Evolutionary conservation across 2,113 vertebrate species (phyloP), one percentile per base, ranked within the genome.

Genomic region (Pseudorectes ferrugineus): DNA sequence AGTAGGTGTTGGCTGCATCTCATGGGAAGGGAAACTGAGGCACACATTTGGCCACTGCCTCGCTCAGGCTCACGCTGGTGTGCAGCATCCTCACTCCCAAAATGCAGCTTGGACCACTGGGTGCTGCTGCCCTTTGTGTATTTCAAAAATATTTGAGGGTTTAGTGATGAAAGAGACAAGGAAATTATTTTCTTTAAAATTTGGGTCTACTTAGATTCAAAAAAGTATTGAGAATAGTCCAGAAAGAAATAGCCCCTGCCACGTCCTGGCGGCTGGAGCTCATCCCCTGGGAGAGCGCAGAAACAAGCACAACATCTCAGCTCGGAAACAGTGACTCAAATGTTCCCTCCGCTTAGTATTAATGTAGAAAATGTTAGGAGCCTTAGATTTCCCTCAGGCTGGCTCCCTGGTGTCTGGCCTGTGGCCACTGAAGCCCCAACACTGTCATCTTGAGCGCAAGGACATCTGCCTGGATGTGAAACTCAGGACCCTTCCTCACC

Each of bases 361-460:
- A 63, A 68, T 16, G 25, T 7, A 51, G 22, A 48, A 91, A 42
- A 67, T 18, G 25, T 35, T n/a, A 28, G 23, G 68, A 77, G 51
- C 36, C 46, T 70, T 73, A 66, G 28, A 35, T 91, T 89, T 58
- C 24, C 26, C 33, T 29, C 48, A n/a, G 49, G 18, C 24, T 66
- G 84, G 38, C 80, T 85, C 82, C 35, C 38, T 11, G 4, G 14
- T 57, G 75, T 36, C 61, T 79, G 66, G 46, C 65, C 65, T 66
- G 49, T 49, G 83, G 29, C 67, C 54, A 25, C 45, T 10, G n/a
- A 19, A 28, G 49, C 14, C 62, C 67, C 31, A 36, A 1, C 6
- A 11, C 40, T 31, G 18, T 9, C 6, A 0, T 46, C 45, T 49
- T 2, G 16, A 55, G 51, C 3, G 0, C 4, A 2, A 11, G 63